Conservation (phyloP, 2,113 vertebrate genomes). For the Todiramphus saurophagus region DNA sequence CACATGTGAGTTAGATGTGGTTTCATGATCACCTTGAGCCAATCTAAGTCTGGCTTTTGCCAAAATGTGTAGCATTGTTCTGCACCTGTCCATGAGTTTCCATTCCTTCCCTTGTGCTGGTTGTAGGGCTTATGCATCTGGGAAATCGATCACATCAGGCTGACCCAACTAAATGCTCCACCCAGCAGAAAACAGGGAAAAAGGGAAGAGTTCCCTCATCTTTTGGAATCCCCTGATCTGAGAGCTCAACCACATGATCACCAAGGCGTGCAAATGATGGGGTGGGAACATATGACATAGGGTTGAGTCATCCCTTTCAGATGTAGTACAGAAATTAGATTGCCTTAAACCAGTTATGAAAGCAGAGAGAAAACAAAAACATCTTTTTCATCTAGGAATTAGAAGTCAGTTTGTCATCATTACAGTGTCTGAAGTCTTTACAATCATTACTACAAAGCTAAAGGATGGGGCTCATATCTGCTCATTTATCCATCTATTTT, state of each 20-base stretch:
- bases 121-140: not conserved
- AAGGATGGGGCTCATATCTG: not conserved
- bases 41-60: not conserved
- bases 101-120: not conserved
- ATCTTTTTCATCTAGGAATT: not conserved
- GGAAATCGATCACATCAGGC: not conserved
- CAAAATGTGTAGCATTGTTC: not conserved
- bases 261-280: not conserved
- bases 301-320: conserved; percentile 10
- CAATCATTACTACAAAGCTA: not conserved
- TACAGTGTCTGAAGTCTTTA: not conserved
- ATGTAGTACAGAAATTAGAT: not conserved
- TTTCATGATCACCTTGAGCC: not conserved
- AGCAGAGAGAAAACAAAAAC: not conserved
- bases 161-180: not conserved
- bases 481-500: not conserved
- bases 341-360: not conserved
- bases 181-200: not conserved
- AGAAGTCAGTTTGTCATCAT: not conserved
- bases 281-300: not conserved
- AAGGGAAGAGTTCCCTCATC: not conserved
- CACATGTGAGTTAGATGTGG: not conserved
- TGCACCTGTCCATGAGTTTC: not conserved
- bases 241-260: not conserved
- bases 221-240: not conserved